phyloP scores from a whole-genome alignment of 1,140 invertebrate species.

The Globodera ellingtonae region DNA sequence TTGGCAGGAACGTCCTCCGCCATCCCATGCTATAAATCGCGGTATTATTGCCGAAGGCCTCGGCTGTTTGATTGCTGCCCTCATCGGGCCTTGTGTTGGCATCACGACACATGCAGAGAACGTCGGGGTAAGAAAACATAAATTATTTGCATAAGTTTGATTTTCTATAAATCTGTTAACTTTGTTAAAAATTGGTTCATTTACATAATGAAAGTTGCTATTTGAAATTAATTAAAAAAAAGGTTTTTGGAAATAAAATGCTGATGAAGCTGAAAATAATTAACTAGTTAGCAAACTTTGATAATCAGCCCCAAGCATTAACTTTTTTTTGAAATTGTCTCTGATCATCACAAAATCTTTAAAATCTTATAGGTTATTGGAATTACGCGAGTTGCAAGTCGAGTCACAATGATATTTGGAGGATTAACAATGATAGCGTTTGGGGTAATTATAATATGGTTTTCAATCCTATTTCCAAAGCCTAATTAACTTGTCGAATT shows the following conservation, averaged over 20 bases:
- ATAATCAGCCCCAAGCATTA: no score
- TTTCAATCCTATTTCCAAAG: no score
- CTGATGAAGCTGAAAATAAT: no score
- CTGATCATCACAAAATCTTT: no score
- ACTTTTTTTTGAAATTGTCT: no score
- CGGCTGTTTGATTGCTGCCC: slow-evolving; percentile 56
- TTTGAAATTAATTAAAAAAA: no score
- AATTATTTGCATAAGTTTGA: no score
- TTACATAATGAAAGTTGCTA: no score
- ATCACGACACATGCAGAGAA: slow-evolving; percentile 62
- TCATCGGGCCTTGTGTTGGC: slow-evolving; percentile 55
- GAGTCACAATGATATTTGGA: slow-evolving; percentile 57
- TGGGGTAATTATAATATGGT: slow-evolving; percentile 20
- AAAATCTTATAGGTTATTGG: slow-evolving; percentile 6
- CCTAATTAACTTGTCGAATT: neutral
- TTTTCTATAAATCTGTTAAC: no score
- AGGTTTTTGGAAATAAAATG: no score
- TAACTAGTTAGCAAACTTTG: no score
- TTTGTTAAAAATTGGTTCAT: no score
- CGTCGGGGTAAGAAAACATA: slow-evolving; percentile 50
- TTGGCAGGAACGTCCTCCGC: slow-evolving; percentile 59
- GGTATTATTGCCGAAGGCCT: slow-evolving; percentile 61
- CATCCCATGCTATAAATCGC: slow-evolving; percentile 67
- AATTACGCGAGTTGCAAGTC: slow-evolving; percentile 49
- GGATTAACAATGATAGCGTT: slow-evolving; percentile 57